Percentiles rank a stretch among this genome's conserved stretches.
These are phyloP conservation scores for Paragorgia papillata DNA, from an alignment of 92 coral and sea anemone species.

Conservation along the genomic window DNA sequence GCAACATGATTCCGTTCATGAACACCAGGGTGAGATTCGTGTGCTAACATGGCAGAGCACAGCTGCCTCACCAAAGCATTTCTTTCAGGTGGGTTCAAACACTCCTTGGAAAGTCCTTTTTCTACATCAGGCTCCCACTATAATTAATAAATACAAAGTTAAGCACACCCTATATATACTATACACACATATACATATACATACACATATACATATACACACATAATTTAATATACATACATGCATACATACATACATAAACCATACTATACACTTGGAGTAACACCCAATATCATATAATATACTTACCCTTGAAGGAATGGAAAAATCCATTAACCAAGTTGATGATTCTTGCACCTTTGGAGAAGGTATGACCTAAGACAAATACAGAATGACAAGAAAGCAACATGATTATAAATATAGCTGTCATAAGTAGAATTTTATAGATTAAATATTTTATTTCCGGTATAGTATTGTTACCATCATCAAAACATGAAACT, in stretches of 20 bases:
- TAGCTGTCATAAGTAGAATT: too few relatives aligned
- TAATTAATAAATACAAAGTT: slow-evolving; percentile 7
- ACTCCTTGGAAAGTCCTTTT: slow-evolving; percentile 44
- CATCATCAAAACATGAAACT: too few relatives aligned
- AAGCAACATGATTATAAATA: neutral
- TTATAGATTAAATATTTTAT: too few relatives aligned
- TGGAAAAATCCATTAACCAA: slow-evolving; percentile 41
- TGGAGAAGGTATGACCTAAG: slow-evolving; percentile 1
- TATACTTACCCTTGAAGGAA: slow-evolving; percentile 50
- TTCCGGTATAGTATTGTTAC: too few relatives aligned
- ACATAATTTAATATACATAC: neutral
- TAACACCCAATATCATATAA: neutral
- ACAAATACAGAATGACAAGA: neutral
- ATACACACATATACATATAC: too few relatives aligned
- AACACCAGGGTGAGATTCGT: neutral
- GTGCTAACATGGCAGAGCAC: slow-evolving; percentile 47
- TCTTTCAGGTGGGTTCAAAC: slow-evolving; percentile 49
- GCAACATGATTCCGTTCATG: slow-evolving; percentile 22
- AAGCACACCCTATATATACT: too few relatives aligned
- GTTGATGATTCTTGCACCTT: neutral
- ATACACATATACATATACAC: too few relatives aligned
- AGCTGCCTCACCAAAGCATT: slow-evolving; percentile 62
- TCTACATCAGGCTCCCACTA: slow-evolving; percentile 67
- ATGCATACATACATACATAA: neutral
- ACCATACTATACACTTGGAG: neutral